Conservation (phyloP, 2,888 invertebrate species). For the Drosophila anomalata region DNA sequence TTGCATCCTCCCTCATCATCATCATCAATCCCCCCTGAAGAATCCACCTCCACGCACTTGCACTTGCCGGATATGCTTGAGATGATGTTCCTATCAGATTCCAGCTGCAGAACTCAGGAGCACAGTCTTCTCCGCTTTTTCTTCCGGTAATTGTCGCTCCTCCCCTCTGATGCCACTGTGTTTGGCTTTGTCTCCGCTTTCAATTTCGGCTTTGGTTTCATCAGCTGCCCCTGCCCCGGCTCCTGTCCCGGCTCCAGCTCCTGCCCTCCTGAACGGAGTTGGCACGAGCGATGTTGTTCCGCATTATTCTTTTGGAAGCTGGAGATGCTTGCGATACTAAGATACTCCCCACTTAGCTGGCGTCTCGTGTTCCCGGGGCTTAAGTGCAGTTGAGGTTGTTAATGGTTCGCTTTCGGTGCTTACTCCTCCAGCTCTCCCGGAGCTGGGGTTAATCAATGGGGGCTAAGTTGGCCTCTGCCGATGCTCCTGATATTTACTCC, state of each 20-base stretch:
- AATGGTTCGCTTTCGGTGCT: conserved; percentile 42
- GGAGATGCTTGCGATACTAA: conserved; percentile 10
- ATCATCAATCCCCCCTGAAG: conserved; percentile 6
- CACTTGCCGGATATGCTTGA: conserved; percentile 70
- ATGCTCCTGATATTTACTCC: not conserved
- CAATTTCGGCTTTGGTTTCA: conserved; percentile 65
- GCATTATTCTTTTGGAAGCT: conserved; percentile 46
- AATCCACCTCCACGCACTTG: conserved; percentile 32
- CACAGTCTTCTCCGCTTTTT: conserved; percentile 53
- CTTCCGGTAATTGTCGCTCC: conserved; percentile 63
- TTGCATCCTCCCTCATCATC: not conserved
- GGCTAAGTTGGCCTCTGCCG: not conserved
- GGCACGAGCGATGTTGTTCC: conserved; percentile 39
- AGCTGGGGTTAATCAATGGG: conserved; percentile 24
- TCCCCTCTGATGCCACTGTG: conserved; percentile 9
- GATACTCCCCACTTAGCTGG: conserved; percentile 43
- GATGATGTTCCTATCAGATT: conserved; percentile 78
- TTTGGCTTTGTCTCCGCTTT: conserved; percentile 35
- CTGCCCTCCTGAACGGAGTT: conserved; percentile 15
- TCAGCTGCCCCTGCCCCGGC: conserved; percentile 22
- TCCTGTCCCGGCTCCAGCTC: conserved; percentile 11
- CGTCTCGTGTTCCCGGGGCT: conserved; percentile 34
- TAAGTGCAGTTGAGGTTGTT: conserved; percentile 52
- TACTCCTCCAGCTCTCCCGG: not conserved
- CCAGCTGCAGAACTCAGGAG: conserved; percentile 63